phyloP scores from a whole-genome alignment of 2,888 invertebrate genomes.

The Opisthograptis luteolata region DNA sequence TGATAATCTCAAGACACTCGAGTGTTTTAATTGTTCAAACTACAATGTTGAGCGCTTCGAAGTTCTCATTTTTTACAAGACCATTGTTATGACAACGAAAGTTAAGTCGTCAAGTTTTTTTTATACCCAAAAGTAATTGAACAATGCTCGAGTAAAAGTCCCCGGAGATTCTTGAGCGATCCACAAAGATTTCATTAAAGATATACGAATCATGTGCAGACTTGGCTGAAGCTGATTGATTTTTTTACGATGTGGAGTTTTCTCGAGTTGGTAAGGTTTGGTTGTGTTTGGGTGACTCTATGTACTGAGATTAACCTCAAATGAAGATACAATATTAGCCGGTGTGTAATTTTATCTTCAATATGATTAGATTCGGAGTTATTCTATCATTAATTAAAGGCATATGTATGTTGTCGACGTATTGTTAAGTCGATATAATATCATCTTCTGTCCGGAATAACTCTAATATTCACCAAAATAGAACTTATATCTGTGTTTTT shows the following conservation, averaged over 20 bases:
- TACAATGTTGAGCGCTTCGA: slow-evolving; percentile 20
- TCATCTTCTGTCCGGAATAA: too few species aligned
- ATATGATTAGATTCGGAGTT: too few species aligned
- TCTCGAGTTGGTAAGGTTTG: background rate
- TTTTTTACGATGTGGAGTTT: slow-evolving; percentile 9
- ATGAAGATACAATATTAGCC: too few species aligned
- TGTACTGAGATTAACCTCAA: too few species aligned
- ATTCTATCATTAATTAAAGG: too few species aligned
- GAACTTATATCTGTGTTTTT: too few species aligned
- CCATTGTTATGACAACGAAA: slow-evolving; percentile 37
- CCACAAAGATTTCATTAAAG: slow-evolving; percentile 36
- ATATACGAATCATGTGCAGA: slow-evolving; percentile 36
- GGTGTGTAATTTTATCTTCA: too few species aligned
- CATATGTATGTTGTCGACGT: too few species aligned
- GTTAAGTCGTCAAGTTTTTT: slow-evolving; percentile 32
- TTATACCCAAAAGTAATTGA: slow-evolving; percentile 33
- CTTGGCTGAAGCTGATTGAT: slow-evolving; percentile 22
- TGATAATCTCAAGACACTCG: slow-evolving; percentile 11
- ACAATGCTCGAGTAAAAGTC: slow-evolving; percentile 38
- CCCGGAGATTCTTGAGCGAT: slow-evolving; percentile 19
- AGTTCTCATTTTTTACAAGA: slow-evolving; percentile 31
- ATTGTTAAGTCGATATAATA: too few species aligned
- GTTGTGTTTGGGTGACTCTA: background rate
- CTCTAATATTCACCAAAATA: too few species aligned
- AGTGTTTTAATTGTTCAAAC: slow-evolving; percentile 21